Conservation (phyloP, 1,140 invertebrate species). For the Rhizoglyphus robini region DNA sequence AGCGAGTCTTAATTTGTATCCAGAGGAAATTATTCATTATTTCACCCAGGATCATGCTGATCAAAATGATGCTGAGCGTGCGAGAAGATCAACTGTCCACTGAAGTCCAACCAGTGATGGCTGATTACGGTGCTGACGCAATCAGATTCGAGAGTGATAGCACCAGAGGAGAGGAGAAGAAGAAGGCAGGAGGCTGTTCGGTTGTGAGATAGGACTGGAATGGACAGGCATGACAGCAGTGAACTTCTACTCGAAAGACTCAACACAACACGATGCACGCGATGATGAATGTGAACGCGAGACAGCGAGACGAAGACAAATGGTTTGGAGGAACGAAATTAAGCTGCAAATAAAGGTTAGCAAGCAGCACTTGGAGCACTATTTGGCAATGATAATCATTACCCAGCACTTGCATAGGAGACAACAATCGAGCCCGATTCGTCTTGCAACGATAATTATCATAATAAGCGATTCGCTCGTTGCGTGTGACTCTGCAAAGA, state of each 20-base stretch:
- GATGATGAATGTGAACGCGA: conserved; percentile 4
- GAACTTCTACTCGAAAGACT: no score
- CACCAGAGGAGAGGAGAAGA: no score
- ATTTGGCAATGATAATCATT: neutral
- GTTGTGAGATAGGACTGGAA: no score
- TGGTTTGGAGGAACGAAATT: conserved; percentile 3
- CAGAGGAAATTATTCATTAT: no score
- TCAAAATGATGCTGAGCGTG: no score
- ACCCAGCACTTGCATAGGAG: neutral
- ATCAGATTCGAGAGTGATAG: no score
- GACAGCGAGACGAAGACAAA: conserved; percentile 9
- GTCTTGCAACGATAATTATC: conserved; percentile 14
- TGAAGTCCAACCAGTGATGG: neutral
- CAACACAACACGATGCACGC: neutral
- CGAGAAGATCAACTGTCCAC: no score
- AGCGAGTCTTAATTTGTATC: no score
- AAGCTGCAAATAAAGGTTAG: conserved; percentile 4
- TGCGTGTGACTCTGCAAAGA: neutral
- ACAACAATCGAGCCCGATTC: conserved; percentile 13
- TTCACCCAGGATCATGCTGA: no score
- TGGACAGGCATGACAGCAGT: neutral
- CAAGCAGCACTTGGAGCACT: neutral
- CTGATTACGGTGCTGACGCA: neutral
- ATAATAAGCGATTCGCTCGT: conserved; percentile 5
- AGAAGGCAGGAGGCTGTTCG: no score